phyloP scores from a whole-genome alignment of 2,113 vertebrate genomes.

The Seriola aureovittata region DNA sequence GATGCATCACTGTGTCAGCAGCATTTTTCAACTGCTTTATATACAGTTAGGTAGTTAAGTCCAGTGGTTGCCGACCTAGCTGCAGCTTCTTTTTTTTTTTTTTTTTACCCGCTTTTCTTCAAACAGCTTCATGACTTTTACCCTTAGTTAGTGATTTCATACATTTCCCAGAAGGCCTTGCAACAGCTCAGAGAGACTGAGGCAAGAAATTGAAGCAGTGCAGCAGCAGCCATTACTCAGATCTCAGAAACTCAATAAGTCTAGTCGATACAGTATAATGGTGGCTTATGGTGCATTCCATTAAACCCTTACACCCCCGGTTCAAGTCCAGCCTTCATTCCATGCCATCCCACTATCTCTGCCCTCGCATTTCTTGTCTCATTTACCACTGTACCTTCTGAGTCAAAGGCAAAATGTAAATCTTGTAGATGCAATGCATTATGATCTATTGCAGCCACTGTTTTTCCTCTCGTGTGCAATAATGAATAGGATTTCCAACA shows the following conservation, averaged over 20 bases:
- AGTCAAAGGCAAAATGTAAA: not conserved
- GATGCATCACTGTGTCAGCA: too few species aligned
- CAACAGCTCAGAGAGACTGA: not conserved
- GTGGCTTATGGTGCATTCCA: not conserved
- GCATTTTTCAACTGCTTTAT: too few species aligned
- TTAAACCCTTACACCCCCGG: not conserved
- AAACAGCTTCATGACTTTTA: not conserved
- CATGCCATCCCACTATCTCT: not conserved
- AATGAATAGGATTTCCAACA: slow-evolving; percentile 1
- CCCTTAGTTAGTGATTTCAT: not conserved
- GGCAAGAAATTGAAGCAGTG: not conserved
- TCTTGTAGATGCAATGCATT: not conserved
- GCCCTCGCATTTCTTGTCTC: not conserved
- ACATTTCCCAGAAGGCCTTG: not conserved
- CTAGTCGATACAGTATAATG: not conserved
- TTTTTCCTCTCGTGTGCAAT: not conserved
- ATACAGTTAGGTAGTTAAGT: too few species aligned
- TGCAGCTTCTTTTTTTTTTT: too few species aligned
- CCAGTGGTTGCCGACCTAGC: too few species aligned
- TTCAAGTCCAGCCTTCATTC: not conserved
- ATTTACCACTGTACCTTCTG: not conserved
- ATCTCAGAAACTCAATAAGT: not conserved
- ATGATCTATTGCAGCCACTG: not conserved
- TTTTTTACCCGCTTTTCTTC: too few species aligned
- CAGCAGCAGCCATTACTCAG: not conserved